phyloP scores from a whole-genome alignment of 2,113 vertebrate genomes.

The Corythaeola cristata region DNA sequence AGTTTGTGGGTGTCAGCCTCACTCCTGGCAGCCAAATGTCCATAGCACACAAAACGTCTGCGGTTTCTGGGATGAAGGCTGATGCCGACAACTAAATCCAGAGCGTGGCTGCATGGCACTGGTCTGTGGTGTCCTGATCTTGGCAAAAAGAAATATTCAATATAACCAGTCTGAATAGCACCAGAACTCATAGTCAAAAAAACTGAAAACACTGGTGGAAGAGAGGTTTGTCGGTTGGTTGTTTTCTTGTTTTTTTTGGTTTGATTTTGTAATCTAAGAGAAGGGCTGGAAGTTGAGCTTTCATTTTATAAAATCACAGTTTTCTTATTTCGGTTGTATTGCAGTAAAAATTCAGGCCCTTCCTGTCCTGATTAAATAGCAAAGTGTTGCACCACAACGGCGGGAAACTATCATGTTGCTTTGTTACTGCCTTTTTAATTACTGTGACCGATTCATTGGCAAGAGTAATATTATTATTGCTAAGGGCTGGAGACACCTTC shows the following conservation, averaged over 20 bases:
- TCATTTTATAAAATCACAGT: neutral
- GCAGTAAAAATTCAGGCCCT: neutral
- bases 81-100: neutral
- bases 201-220: neutral
- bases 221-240: neutral
- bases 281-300: neutral
- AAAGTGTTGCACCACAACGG: neutral
- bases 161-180: neutral
- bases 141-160: neutral
- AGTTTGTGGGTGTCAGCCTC: neutral
- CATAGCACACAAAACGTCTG: neutral
- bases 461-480: neutral
- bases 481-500: neutral
- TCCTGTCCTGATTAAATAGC: neutral
- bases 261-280: neutral
- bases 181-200: neutral
- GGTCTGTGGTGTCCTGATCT: neutral
- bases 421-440: constrained; percentile 49
- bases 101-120: fast-evolving
- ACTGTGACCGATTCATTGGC: constrained; percentile 21
- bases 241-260: neutral
- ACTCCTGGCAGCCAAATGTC: neutral
- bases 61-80: neutral
- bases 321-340: neutral
- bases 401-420: neutral